phyloP scores from a whole-genome alignment of 2,888 invertebrate species.

The Tinea semifulvella region DNA sequence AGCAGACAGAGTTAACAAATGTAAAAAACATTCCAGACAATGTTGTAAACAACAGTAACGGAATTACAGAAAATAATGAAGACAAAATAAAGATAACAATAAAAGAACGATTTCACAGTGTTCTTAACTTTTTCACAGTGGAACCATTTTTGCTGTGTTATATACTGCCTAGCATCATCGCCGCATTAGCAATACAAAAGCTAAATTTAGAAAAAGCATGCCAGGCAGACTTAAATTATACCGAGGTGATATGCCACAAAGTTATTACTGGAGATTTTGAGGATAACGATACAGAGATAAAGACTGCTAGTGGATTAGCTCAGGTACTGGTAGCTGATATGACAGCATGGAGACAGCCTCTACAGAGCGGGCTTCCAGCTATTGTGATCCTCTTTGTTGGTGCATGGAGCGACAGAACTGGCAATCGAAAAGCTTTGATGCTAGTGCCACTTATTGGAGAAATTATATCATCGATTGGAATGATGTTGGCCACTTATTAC shows the following conservation, averaged over 20 bases:
- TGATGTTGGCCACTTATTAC: conserved; percentile 60
- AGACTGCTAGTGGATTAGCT: conserved; percentile 41
- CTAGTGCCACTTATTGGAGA: conserved; percentile 65
- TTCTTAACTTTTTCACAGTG: conserved; percentile 57
- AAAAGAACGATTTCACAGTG: not conserved
- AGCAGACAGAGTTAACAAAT: conserved; percentile 11
- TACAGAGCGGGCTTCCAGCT: conserved; percentile 65
- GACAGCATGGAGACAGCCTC: conserved; percentile 60
- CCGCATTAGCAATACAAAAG: conserved; percentile 62
- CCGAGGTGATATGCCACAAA: conserved; percentile 55
- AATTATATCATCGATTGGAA: conserved; percentile 54
- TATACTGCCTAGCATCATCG: conserved; percentile 68
- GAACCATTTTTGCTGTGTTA: conserved; percentile 73
- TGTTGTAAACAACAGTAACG: not conserved
- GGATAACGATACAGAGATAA: conserved; percentile 33
- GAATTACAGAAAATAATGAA: not conserved
- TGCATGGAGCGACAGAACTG: conserved; percentile 70
- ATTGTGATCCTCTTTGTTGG: conserved; percentile 67
- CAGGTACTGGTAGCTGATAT: conserved; percentile 57
- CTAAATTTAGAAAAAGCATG: conserved; percentile 68
- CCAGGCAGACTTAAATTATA: conserved; percentile 53
- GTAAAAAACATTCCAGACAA: not conserved
- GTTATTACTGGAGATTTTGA: conserved; percentile 35
- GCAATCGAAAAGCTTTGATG: conserved; percentile 65
- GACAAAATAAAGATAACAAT: not conserved